Conservation (phyloP, 2,797 vertebrate species). For the Enteromius thamalakanensis region DNA sequence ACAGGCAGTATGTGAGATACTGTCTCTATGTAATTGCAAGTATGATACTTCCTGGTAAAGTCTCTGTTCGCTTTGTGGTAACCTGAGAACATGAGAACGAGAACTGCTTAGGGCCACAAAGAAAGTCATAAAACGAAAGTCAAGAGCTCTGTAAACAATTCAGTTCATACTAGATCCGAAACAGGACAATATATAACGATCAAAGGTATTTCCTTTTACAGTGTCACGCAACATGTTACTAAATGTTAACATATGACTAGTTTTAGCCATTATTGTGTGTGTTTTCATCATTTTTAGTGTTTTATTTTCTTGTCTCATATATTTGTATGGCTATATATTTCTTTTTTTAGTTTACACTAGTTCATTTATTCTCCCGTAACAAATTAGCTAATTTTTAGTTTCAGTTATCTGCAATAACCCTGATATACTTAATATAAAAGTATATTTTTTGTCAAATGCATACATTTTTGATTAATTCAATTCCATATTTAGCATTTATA, state of each 20-base stretch:
- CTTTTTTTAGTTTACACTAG: neutral
- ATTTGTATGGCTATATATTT: no score
- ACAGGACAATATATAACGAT: neutral
- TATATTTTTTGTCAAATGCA: neutral
- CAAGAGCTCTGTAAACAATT: neutral
- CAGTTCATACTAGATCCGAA: conserved; percentile 5
- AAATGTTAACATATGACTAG: neutral
- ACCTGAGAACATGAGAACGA: conserved; percentile 9
- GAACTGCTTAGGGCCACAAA: conserved; percentile 3
- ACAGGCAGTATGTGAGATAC: conserved; percentile 11
- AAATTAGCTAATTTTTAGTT: neutral
- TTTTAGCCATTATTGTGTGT: no score
- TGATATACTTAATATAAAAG: neutral
- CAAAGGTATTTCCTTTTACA: neutral
- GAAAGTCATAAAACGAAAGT: conserved; percentile 19
- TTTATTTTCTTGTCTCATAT: no score
- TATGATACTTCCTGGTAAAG: neutral
- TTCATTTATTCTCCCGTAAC: no score
- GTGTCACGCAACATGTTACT: neutral
- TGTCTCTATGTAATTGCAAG: conserved; percentile 8
- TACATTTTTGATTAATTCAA: neutral
- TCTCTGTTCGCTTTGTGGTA: conserved; percentile 25
- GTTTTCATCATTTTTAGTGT: no score
- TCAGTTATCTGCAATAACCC: neutral
- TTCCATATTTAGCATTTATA: neutral